phyloP scores from a whole-genome alignment of 2,888 invertebrate species.

The Macrosiphum euphorbiae region DNA sequence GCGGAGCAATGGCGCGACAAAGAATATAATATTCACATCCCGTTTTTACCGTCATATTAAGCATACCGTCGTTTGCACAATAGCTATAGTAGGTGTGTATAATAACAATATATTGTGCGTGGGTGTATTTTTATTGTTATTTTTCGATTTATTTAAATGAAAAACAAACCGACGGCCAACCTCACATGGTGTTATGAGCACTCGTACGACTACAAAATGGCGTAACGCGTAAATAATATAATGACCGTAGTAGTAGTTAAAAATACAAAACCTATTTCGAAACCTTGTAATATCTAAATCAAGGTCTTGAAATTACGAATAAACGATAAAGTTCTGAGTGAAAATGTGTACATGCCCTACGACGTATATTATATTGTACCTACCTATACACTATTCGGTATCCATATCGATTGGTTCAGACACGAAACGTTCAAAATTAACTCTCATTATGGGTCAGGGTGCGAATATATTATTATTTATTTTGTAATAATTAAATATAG shows the following conservation, averaged over 20 bases:
- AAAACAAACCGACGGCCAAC: conserved; percentile 19
- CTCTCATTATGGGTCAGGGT: not conserved
- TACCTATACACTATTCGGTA: not conserved
- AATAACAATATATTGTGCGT: not conserved
- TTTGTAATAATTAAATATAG: not conserved
- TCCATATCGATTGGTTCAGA: not conserved
- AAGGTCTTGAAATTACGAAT: not conserved
- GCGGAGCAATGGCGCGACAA: conserved; percentile 32
- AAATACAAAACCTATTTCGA: not conserved
- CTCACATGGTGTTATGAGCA: not conserved
- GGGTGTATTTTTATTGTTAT: conserved; percentile 13
- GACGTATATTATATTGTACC: not conserved
- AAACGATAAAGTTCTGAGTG: not conserved
- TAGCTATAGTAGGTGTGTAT: not conserved
- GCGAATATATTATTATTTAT: not conserved
- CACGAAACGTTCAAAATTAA: not conserved
- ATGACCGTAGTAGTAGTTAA: not conserved
- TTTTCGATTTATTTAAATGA: conserved; percentile 25
- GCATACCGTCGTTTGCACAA: not conserved
- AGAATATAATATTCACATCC: conserved; percentile 5
- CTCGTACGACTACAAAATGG: not conserved
- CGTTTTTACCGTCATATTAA: not conserved
- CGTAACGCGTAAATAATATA: not conserved
- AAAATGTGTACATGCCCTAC: not conserved
- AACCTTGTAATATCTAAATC: conserved; percentile 14